These are phyloP conservation scores for Dermochelys coriacea DNA, from an alignment of 2,797 vertebrate genomes.

Conservation along the genomic window DNA sequence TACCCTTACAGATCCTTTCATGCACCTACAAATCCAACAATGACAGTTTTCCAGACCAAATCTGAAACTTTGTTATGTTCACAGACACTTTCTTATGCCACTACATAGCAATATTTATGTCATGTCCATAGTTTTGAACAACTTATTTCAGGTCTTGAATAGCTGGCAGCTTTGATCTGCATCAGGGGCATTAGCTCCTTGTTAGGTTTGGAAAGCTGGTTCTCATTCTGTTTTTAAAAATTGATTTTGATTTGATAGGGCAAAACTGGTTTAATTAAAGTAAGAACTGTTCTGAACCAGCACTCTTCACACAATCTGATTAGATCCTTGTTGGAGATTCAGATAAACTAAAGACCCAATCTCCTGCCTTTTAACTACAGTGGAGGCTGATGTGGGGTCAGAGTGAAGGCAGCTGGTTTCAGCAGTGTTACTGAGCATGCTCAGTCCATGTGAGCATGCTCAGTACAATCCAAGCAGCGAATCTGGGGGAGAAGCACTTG, in stretches of 20 bases:
- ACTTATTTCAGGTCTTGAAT: not conserved
- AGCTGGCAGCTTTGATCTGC: not conserved
- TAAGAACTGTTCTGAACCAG: not conserved
- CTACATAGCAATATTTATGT: not conserved
- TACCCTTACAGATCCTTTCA: not conserved
- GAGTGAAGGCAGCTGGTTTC: too few relatives aligned
- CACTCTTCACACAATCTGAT: not conserved
- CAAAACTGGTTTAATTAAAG: constrained; percentile 16
- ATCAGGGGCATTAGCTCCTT: not conserved
- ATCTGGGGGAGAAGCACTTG: too few relatives aligned
- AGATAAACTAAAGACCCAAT: not conserved
- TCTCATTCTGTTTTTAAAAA: not conserved
- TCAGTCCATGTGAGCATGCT: too few relatives aligned
- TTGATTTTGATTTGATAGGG: not conserved
- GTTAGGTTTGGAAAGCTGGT: constrained; percentile 32
- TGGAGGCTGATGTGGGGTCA: not conserved
- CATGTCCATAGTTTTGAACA: not conserved
- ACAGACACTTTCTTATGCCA: not conserved
- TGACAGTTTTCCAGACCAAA: not conserved
- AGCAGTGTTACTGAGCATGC: too few relatives aligned
- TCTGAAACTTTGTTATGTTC: not conserved
- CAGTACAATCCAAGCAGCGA: too few relatives aligned
- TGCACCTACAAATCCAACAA: not conserved
- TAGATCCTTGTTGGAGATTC: not conserved
- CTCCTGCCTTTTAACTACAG: not conserved